Evolutionary conservation across 64 coral and sea anemone species (phyloP).

Genomic region (Actinia equina): DNA sequence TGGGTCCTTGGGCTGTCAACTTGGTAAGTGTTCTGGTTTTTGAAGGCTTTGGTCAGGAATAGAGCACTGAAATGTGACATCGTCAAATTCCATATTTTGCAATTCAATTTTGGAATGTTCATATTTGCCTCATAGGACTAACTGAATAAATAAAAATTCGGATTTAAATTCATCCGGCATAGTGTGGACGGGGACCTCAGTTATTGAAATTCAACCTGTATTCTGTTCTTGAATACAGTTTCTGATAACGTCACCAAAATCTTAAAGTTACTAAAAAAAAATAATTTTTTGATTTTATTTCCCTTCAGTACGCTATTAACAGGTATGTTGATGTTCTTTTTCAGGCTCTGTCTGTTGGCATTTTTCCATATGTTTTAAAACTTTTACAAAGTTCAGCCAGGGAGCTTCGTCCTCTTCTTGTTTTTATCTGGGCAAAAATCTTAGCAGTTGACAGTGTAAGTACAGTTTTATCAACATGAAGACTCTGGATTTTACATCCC

Average conservation of each 20-base stretch:
- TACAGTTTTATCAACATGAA: not conserved
- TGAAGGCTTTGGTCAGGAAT: no score
- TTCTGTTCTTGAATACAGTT: not conserved
- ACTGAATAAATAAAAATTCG: no score
- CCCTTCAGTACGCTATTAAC: not conserved
- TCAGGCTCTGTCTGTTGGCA: conserved; percentile 96
- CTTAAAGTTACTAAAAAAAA: no score
- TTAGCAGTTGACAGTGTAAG: conserved; percentile 95
- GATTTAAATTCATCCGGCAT: no score
- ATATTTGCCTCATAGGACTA: no score
- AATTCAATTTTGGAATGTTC: no score
- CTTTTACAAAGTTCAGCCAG: conserved; percentile 92
- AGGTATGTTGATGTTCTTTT: not conserved
- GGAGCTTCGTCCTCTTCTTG: conserved; percentile 85
- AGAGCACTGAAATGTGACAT: no score
- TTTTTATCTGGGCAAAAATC: conserved; percentile 99
- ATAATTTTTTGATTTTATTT: no score
- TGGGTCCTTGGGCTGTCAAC: conserved; percentile 97
- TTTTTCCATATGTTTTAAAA: conserved; percentile 96
- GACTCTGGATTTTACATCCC: no score
- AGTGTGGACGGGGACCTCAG: no score
- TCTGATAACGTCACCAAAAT: not conserved
- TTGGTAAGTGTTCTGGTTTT: conserved; percentile 52
- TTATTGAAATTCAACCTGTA: no score
- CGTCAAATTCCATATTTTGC: no score